Evolutionary conservation across 2,797 vertebrate genomes (phyloP).

Genomic region (Platyrinchus mystaceus): DNA sequence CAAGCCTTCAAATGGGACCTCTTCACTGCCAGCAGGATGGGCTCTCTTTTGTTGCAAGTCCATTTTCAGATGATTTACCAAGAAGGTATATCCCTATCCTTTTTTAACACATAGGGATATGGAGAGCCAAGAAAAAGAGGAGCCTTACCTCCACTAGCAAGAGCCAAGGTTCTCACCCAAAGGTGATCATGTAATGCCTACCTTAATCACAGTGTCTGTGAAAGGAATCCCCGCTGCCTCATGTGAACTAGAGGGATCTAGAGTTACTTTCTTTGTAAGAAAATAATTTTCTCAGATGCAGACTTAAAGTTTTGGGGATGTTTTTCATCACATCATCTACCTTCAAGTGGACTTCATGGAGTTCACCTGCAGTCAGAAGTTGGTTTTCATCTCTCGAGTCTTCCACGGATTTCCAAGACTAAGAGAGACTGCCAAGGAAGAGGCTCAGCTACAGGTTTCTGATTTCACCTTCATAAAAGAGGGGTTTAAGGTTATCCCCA

Average conservation of each 20-base stretch:
- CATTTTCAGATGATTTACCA: background rate
- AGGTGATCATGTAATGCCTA: background rate
- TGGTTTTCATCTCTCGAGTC: background rate
- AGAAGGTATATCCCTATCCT: background rate
- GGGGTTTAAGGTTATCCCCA: background rate
- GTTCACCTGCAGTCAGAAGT: background rate
- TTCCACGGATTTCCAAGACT: background rate
- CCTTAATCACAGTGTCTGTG: background rate
- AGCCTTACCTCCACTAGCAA: background rate
- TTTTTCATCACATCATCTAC: background rate
- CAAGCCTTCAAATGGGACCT: background rate
- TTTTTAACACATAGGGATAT: background rate
- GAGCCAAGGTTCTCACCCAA: background rate
- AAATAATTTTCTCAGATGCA: background rate
- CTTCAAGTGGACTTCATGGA: background rate
- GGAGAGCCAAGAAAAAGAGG: background rate
- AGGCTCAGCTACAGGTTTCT: background rate
- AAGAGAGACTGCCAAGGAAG: background rate
- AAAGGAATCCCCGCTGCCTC: background rate
- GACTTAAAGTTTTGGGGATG: background rate
- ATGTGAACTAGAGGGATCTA: background rate
- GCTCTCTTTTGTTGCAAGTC: background rate
- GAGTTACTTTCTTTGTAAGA: background rate
- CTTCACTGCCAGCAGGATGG: background rate
- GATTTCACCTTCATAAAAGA: background rate